A percentile compares a stretch with the other conserved stretches of the same genome.
Evolutionary conservation across 2,888 invertebrate species (phyloP).

Genomic region (Eurytoma californica): DNA sequence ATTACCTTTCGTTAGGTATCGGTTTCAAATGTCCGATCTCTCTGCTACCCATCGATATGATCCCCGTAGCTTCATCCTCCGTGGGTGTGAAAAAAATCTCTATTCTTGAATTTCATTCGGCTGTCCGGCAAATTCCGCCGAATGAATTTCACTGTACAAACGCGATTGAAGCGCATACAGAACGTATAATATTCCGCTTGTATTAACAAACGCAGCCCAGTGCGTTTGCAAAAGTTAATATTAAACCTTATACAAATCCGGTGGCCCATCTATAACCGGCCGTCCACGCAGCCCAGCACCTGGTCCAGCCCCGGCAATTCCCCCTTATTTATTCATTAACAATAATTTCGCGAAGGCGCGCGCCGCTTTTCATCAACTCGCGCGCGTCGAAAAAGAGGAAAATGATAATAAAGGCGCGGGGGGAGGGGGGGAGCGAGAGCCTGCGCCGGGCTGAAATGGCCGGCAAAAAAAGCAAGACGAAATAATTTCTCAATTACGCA

Average conservation of each 20-base stretch:
- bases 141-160: conserved; percentile 16
- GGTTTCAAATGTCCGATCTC: no score
- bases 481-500: conserved; percentile 56
- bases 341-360: conserved; percentile 48
- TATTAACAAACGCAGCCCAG: conserved; percentile 17
- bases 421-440: not conserved
- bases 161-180: conserved; percentile 15
- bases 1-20: no score
- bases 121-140: not conserved
- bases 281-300: not conserved
- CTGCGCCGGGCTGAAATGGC: not conserved
- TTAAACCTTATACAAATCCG: conserved; percentile 9
- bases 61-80: no score
- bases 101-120: not conserved
- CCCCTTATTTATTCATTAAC: conserved; percentile 53
- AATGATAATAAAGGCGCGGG: not conserved
- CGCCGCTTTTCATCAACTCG: conserved; percentile 36
- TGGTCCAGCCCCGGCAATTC: conserved; percentile 18
- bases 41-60: no score
- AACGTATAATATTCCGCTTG: conserved; percentile 28
- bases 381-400: not conserved
- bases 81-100: no score
- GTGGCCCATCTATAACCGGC: not conserved
- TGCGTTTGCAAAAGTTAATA: conserved; percentile 36
- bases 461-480: conserved; percentile 15